Percentiles rank a stretch among this genome's conserved stretches.
These are phyloP conservation scores for Stenchaetothrips biformis DNA, from an alignment of 2,888 invertebrate species.

Conservation along the genomic window DNA sequence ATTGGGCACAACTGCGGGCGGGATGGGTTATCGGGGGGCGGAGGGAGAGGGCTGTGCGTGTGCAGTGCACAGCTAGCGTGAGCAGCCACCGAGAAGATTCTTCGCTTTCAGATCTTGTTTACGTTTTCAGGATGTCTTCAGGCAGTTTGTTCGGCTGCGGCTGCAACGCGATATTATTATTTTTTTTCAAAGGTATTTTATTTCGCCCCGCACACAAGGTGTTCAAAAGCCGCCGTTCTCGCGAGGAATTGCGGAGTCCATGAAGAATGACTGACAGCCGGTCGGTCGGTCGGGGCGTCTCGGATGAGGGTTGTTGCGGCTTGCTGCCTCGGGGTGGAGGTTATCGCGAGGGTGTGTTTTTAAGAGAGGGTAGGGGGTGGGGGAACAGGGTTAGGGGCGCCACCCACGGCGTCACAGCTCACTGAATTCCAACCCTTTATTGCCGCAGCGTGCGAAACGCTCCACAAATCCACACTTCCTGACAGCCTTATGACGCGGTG, in stretches of 20 bases:
- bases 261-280: neutral
- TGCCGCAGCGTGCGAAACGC: neutral
- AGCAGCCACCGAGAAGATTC: too few species aligned
- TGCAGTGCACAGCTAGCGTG: too few species aligned
- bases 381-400: constrained; percentile 27
- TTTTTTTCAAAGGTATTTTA: too few species aligned
- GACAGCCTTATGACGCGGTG: neutral
- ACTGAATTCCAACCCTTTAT: neutral
- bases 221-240: constrained; percentile 30
- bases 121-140: too few species aligned
- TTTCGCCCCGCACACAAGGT: neutral
- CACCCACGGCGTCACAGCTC: neutral
- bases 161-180: too few species aligned
- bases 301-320: constrained; percentile 5
- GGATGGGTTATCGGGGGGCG: too few species aligned
- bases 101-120: too few species aligned
- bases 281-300: neutral
- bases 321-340: constrained; percentile 33
- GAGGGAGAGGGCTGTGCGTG: too few species aligned
- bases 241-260: constrained; percentile 26
- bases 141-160: too few species aligned
- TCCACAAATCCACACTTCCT: neutral
- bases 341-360: constrained; percentile 31
- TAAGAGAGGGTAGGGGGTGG: constrained; percentile 32
- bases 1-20: neutral